These are phyloP conservation scores for Amblyjoppa fuscipennis DNA, from an alignment of 2,888 invertebrate species.

Conservation along the genomic window DNA sequence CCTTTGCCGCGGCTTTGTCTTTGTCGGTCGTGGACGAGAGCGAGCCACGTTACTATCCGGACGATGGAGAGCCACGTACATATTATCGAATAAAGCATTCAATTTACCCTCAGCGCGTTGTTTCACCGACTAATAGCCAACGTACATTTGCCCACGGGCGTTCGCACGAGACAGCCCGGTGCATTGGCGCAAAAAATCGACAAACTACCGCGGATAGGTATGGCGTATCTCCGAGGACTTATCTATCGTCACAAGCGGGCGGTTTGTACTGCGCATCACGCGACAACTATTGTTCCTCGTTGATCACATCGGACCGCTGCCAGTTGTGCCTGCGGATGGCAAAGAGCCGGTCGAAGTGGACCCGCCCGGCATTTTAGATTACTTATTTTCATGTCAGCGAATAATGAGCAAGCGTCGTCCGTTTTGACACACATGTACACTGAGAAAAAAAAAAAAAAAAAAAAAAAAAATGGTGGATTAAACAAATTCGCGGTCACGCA, in stretches of 20 bases:
- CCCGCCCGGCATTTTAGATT: too few relatives aligned
- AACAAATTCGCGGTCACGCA: too few relatives aligned
- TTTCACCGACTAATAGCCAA: conserved; percentile 52
- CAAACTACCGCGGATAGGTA: background rate
- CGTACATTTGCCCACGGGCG: background rate
- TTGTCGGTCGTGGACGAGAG: conserved; percentile 10
- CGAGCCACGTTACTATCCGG: background rate
- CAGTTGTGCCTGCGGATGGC: background rate
- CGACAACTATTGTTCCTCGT: conserved; percentile 59
- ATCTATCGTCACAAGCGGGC: too few relatives aligned
- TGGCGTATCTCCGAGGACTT: too few relatives aligned
- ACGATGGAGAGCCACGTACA: conserved; percentile 1
- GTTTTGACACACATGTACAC: too few relatives aligned
- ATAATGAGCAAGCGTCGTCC: too few relatives aligned
- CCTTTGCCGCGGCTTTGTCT: conserved; percentile 36
- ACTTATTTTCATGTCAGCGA: too few relatives aligned
- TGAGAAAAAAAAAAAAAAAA: too few relatives aligned
- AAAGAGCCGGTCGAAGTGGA: background rate
- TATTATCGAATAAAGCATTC: conserved; percentile 63
- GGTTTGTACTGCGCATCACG: conserved; percentile 15
- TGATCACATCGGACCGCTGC: conserved; percentile 9
- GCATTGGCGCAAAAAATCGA: conserved; percentile 45
- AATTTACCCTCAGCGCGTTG: conserved; percentile 57
- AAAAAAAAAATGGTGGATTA: too few relatives aligned
- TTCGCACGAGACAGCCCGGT: background rate